These are phyloP conservation scores for Pseudeuparius sepicola DNA, from an alignment of 2,888 invertebrate genomes.

Conservation along the genomic window DNA sequence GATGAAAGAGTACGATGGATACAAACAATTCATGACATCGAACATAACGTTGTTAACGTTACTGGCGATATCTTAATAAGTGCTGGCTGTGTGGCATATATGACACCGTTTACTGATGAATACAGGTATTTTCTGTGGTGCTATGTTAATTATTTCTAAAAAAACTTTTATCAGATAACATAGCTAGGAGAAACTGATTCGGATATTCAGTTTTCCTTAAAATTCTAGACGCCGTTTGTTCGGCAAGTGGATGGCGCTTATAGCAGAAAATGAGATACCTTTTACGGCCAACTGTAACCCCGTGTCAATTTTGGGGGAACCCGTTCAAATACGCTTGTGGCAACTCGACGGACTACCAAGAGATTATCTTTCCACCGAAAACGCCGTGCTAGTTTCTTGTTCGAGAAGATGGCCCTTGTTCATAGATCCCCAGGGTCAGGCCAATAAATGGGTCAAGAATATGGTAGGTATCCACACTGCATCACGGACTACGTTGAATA, in stretches of 20 bases:
- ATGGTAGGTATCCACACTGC: slow-evolving; percentile 52
- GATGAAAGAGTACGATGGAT: slow-evolving; percentile 53
- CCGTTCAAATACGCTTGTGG: slow-evolving; percentile 69
- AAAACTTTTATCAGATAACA: no score
- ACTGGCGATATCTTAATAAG: slow-evolving; percentile 65
- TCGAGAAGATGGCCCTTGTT: slow-evolving; percentile 83
- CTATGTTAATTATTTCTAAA: no score
- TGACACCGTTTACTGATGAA: slow-evolving; percentile 66
- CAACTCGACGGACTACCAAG: slow-evolving; percentile 78
- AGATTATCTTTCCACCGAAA: slow-evolving; percentile 79
- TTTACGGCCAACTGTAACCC: slow-evolving; percentile 59
- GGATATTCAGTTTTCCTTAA: no score
- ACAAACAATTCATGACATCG: slow-evolving; percentile 51
- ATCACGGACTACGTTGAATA: background rate
- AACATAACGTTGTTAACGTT: slow-evolving; percentile 46
- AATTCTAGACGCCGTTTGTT: slow-evolving; percentile 46
- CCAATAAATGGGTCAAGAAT: slow-evolving; percentile 84
- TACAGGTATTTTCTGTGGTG: no score
- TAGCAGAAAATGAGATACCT: slow-evolving; percentile 46
- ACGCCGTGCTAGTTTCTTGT: slow-evolving; percentile 73
- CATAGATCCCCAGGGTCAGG: slow-evolving; percentile 88
- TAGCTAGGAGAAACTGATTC: no score
- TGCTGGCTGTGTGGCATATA: slow-evolving; percentile 65
- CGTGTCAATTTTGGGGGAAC: slow-evolving; percentile 57
- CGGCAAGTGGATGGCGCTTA: slow-evolving; percentile 45